Evolutionary conservation across 1,140 invertebrate species (phyloP), one percentile per base, ranked within the genome.

Genomic region (Ptiloglossa arizonensis): DNA sequence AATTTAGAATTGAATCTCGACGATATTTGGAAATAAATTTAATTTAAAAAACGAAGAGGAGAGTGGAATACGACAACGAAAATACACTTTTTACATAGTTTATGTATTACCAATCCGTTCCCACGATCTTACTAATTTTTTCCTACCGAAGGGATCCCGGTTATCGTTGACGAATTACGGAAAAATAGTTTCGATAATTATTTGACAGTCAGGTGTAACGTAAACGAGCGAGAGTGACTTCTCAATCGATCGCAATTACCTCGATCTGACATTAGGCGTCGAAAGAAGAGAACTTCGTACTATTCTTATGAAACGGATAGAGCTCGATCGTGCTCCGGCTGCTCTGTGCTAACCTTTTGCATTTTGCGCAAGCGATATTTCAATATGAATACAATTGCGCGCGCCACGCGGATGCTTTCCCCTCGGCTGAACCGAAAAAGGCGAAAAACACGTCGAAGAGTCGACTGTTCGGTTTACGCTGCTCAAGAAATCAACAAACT

Each of bases 301-400:
- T 68, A 57, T 70, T 62, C 71, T 75, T 67, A 56, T 75, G 59
- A 64, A 82, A 75, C 77, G 52, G 35, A 74, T 48, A 60, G 57
- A 62, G 56, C 29, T 57, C 67, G 67, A 67, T 80, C 75, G 70
- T 79, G 73, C 79, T 38, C 24, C 32, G 29, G 32, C 75, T 46
- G 54, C 50, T 80, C 60, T 64, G 38, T 57, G 57, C 15, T 84
- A 83, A 85, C 83, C 83, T 84, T 85, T 85, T 68, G 71, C 73
- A 69, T 73, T 81, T 85, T 85, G 82, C 78, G 78, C 78, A 85
- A 84, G 35, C 68, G 81, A 83, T 83, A 83, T 83, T 83, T 80
- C 83, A 35, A 75, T 79, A 71, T 46, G 66, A 67, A 80, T 63
- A 84, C 66, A 75, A 83, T 75, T 66, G 81, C 57, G 48, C 46